Evolutionary conservation across 2,888 invertebrate species (phyloP), one percentile per base, ranked within the genome.

Genomic region (Ochropleura leucogaster): DNA sequence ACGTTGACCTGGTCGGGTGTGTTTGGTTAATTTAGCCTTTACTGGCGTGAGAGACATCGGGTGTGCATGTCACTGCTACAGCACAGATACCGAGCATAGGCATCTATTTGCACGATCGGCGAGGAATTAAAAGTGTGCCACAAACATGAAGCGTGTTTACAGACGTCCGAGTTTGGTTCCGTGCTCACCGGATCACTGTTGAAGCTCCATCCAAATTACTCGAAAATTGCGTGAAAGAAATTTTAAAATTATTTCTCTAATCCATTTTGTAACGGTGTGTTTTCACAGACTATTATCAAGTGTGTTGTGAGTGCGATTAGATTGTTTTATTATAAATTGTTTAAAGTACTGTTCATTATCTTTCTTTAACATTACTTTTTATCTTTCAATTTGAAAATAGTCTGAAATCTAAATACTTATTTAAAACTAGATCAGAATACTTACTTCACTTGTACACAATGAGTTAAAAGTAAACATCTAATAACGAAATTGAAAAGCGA

Each of bases 1-100:
- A 92, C 94, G 93, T 94, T 95, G 94, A 95, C 94, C 94, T 92
- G 94, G 91, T 93, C 92, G 88, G 90, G 87, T 92, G 89, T 92
- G 92, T 92, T 94, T 92, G 92, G 93, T 90, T 92, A 93, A 94
- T 94, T 94, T 93, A 89, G 90, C 89, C 89, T 90, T 88, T 88
- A 89, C 89, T 90, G 89, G 88, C 80, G 86, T 90, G 87, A 84
- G 89, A 88, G 89, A 88, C 89, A 87, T 84, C 74, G 83, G 82
- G 81, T 84, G 85, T 85, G 84, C 86, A 85, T 85, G 87, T 75
- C 82, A 87, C 84, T 88, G 82, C 84, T 84, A 86, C 85, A 87
- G 83, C 86, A 85, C 82, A 80, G 82, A 85, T 82, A 84, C 84
- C 80, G 81, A 76, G 84, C 83, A 82, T 85, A 81, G 88, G 89